Evolutionary conservation across 2,888 invertebrate genomes (phyloP).

Genomic region (Amphimallon solstitiale): DNA sequence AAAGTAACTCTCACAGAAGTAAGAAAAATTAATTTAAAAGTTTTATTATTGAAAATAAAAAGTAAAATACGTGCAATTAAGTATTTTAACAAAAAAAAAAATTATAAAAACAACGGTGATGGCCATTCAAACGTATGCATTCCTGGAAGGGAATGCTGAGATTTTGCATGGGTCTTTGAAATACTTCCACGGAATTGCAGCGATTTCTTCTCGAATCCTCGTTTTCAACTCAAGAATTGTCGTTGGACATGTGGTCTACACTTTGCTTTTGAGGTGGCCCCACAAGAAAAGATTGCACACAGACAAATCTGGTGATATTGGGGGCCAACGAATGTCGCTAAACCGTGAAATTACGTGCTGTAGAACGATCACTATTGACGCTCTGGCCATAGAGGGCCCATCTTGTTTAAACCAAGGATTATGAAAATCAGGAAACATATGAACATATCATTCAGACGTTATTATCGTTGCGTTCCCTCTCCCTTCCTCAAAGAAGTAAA

Average conservation of each 20-base stretch:
- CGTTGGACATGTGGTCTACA: slow-evolving; percentile 13
- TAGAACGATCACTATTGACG: background rate
- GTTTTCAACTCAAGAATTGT: background rate
- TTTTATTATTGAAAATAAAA: background rate
- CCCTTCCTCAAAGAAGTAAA: slow-evolving; percentile 43
- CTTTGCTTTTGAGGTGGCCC: slow-evolving; percentile 3
- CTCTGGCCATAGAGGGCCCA: too few species aligned
- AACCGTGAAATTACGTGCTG: background rate
- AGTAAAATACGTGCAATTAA: background rate
- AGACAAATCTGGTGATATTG: slow-evolving; percentile 26
- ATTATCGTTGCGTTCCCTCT: too few species aligned
- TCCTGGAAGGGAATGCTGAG: slow-evolving; percentile 1
- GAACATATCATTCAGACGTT: too few species aligned
- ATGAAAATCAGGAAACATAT: too few species aligned
- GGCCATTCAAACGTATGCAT: slow-evolving; percentile 8
- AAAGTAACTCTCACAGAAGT: background rate
- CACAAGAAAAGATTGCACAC: slow-evolving; percentile 10
- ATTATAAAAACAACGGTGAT: background rate
- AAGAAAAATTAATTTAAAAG: background rate
- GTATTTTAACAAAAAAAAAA: background rate
- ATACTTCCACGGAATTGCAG: background rate
- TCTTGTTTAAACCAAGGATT: too few species aligned
- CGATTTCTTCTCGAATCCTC: slow-evolving; percentile 6
- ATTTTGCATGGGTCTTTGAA: background rate
- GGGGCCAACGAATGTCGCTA: background rate